Conservation (phyloP, 2,888 invertebrate species). For the Ptycholaimellus sp. region DNA sequence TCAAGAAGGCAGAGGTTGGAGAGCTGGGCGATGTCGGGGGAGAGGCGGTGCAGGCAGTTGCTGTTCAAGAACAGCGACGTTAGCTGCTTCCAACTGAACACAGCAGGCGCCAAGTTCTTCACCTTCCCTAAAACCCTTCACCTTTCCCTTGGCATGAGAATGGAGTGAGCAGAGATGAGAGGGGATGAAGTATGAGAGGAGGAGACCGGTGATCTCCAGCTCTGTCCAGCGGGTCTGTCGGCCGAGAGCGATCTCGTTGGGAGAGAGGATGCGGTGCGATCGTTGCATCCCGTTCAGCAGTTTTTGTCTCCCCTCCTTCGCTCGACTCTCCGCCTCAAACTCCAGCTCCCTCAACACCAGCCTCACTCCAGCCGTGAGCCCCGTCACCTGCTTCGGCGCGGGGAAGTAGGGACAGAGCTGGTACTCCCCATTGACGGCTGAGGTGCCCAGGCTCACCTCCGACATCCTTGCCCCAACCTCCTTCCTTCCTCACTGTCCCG, state of each 20-base stretch:
- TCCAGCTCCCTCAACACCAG: too few species aligned
- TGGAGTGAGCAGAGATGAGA: background rate
- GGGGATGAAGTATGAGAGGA: slow-evolving; percentile 1
- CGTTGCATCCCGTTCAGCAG: slow-evolving; percentile 16
- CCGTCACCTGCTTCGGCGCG: too few species aligned
- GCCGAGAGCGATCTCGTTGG: slow-evolving; percentile 17
- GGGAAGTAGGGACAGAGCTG: too few species aligned
- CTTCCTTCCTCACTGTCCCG: too few species aligned
- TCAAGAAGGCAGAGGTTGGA: slow-evolving; percentile 63
- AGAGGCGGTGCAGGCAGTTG: slow-evolving; percentile 66
- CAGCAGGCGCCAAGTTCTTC: slow-evolving; percentile 64
- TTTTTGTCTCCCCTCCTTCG: slow-evolving; percentile 2
- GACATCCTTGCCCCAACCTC: too few species aligned
- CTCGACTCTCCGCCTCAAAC: slow-evolving; percentile 8
- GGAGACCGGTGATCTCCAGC: slow-evolving; percentile 20
- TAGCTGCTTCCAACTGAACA: slow-evolving; percentile 72
- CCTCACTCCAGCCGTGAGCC: too few species aligned
- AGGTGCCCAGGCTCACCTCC: too few species aligned
- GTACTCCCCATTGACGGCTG: too few species aligned
- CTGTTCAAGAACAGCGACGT: slow-evolving; percentile 84
- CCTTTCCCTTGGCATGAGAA: background rate
- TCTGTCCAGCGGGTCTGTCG: slow-evolving; percentile 17
- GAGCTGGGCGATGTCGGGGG: slow-evolving; percentile 62
- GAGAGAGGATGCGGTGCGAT: slow-evolving; percentile 16
- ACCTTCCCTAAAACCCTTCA: slow-evolving; percentile 52